These are phyloP conservation scores for Tragopan temminckii DNA, from an alignment of 2,797 vertebrate species.

Conservation along the genomic window DNA sequence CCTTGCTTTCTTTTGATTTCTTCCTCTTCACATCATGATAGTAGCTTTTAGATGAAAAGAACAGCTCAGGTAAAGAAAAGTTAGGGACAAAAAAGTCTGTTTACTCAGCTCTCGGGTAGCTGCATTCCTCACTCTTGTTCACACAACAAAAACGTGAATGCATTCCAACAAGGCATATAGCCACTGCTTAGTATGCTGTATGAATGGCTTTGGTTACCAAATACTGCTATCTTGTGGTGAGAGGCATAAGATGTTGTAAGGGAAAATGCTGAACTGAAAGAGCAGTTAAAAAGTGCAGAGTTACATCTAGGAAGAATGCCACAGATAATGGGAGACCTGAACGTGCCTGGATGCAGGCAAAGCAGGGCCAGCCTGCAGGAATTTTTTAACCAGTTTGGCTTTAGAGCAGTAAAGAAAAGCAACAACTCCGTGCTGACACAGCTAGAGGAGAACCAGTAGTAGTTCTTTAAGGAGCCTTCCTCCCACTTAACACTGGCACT, in stretches of 20 bases:
- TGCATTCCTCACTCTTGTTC: background rate
- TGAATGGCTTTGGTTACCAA: background rate
- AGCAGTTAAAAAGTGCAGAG: background rate
- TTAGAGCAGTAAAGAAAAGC: constrained; percentile 5
- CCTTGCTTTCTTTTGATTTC: too few species aligned
- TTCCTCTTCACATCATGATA: background rate
- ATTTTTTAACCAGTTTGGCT: background rate
- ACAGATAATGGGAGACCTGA: background rate
- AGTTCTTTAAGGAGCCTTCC: constrained; percentile 63
- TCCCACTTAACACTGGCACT: constrained; percentile 26
- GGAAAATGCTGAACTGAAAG: background rate
- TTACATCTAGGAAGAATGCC: background rate
- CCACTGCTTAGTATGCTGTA: background rate
- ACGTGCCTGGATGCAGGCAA: background rate
- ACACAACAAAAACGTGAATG: background rate
- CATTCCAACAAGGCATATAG: background rate
- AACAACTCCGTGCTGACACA: background rate
- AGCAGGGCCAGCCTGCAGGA: background rate
- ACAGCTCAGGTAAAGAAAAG: background rate
- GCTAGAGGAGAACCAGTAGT: background rate
- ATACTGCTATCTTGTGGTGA: background rate
- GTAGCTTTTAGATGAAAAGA: background rate
- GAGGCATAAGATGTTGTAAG: background rate
- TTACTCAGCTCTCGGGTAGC: background rate
- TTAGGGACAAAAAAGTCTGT: background rate